Evolutionary conservation across 1,140 invertebrate species (phyloP).

Genomic region (Camponotus floridanus): DNA sequence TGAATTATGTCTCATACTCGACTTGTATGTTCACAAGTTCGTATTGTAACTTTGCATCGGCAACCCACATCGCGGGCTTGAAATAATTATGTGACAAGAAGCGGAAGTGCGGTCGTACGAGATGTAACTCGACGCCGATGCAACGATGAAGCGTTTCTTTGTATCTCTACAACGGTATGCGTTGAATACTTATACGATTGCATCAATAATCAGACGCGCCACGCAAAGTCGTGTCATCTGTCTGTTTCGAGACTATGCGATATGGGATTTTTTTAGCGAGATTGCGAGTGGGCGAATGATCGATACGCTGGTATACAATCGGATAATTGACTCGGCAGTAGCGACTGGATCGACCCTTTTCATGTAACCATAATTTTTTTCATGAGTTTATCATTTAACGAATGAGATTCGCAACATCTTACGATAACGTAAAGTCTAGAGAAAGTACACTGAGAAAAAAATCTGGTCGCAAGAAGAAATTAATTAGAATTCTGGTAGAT

Average conservation of each 20-base stretch:
- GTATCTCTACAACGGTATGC: conserved; percentile 33
- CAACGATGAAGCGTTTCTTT: conserved; percentile 54
- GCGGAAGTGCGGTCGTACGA: conserved; percentile 47
- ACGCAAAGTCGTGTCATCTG: conserved; percentile 41
- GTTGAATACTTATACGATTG: conserved; percentile 6
- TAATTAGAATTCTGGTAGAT: too few relatives aligned
- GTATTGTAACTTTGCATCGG: neutral
- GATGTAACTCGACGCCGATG: conserved; percentile 48
- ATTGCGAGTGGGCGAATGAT: conserved; percentile 17
- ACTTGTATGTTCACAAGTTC: neutral
- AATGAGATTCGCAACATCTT: neutral
- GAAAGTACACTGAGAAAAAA: too few relatives aligned
- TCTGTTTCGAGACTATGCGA: conserved; percentile 19
- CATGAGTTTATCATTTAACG: neutral
- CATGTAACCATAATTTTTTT: conserved; percentile 32
- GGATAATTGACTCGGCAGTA: conserved; percentile 16
- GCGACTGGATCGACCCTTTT: conserved; percentile 30
- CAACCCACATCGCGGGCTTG: neutral
- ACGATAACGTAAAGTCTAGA: neutral
- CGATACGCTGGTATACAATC: conserved; percentile 25
- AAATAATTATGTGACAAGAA: conserved; percentile 48
- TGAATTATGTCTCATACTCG: neutral
- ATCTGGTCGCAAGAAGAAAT: too few relatives aligned
- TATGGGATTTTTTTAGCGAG: neutral
- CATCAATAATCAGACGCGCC: conserved; percentile 41